Evolutionary conservation across 2,797 vertebrate genomes (phyloP).

Genomic region (Uromys caudimaculatus): DNA sequence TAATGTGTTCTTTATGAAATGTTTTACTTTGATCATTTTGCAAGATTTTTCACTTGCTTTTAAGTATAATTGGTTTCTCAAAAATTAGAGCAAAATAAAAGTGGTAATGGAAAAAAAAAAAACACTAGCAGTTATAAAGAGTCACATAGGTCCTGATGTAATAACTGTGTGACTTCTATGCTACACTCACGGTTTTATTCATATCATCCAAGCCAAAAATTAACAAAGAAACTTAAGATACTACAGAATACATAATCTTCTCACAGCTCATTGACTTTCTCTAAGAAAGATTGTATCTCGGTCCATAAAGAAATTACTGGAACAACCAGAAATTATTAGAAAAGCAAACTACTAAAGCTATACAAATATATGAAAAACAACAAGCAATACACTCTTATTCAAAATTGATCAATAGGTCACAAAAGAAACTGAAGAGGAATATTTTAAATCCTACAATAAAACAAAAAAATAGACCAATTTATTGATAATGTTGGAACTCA

Average conservation of each 20-base stretch:
- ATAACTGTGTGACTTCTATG: background rate
- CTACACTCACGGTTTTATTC: background rate
- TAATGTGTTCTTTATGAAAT: conserved; percentile 33
- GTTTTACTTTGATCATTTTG: conserved; percentile 32
- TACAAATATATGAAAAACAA: background rate
- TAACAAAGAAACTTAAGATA: background rate
- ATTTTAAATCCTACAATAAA: background rate
- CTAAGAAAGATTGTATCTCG: background rate
- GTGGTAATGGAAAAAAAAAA: too few species aligned
- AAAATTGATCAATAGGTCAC: background rate
- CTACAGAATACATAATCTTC: background rate
- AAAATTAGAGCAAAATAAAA: conserved; percentile 34
- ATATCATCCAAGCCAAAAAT: background rate
- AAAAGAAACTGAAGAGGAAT: background rate
- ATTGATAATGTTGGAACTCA: background rate
- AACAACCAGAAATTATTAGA: background rate
- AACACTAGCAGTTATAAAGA: background rate
- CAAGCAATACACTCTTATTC: background rate
- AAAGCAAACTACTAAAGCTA: background rate
- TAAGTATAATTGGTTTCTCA: conserved; percentile 27
- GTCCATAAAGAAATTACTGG: background rate
- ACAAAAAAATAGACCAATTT: background rate
- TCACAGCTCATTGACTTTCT: background rate
- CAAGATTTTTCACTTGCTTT: background rate
- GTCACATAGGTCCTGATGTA: background rate